phyloP scores from a whole-genome alignment of 2,113 vertebrate species.

The Aptenodytes forsteri region DNA sequence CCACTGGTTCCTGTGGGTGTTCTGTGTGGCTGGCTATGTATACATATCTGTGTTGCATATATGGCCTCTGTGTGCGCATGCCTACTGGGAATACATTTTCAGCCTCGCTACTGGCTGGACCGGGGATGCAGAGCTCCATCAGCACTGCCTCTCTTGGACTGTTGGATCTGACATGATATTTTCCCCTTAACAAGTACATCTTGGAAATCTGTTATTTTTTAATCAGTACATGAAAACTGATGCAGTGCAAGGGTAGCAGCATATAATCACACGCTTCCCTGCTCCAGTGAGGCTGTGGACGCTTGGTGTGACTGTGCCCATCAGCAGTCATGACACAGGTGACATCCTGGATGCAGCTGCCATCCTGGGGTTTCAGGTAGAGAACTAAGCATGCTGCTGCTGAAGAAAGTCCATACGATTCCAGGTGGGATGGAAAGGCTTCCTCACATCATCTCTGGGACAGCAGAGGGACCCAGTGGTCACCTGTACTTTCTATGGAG shows the following conservation, averaged over 20 bases:
- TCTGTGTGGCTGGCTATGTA: no score
- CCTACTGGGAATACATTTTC: background rate
- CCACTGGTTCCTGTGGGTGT: background rate
- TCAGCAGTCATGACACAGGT: no score
- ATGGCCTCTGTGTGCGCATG: no score
- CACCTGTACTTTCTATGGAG: background rate
- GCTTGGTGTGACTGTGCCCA: no score
- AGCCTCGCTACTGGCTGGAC: background rate
- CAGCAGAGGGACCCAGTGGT: background rate
- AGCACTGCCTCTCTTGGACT: background rate
- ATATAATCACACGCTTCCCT: background rate
- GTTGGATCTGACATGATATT: background rate
- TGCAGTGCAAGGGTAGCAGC: background rate
- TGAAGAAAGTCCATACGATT: background rate
- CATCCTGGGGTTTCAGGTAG: background rate
- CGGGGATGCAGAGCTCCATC: background rate
- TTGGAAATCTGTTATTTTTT: background rate
- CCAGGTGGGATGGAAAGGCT: background rate
- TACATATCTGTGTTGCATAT: accelerated
- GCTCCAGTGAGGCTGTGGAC: background rate
- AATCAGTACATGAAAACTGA: background rate
- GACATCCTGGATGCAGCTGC: no score
- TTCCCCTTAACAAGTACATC: background rate
- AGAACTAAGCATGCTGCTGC: background rate
- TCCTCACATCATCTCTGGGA: accelerated